phyloP scores from a whole-genome alignment of 37 sponge, comb jelly and placozoan species.

The Spongilla lacustris region DNA sequence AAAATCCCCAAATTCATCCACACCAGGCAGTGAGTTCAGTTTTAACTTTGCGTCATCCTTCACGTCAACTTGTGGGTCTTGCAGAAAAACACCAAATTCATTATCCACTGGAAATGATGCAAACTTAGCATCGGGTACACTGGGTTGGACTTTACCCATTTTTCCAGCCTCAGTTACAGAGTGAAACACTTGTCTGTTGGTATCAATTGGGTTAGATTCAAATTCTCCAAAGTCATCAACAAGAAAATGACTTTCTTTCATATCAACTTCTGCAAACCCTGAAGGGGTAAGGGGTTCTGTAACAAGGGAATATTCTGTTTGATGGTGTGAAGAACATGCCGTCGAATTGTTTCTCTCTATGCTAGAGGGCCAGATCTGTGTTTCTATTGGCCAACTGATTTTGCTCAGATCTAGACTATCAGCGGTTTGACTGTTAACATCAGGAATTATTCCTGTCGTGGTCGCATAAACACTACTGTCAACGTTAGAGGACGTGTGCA shows the following conservation, averaged over 20 bases:
- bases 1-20: conserved; percentile 36
- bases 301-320: not conserved
- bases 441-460: too few relatives aligned
- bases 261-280: not conserved
- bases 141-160: not conserved
- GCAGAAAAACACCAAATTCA: not conserved
- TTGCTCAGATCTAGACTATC: not conserved
- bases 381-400: not conserved
- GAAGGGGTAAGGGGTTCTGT: not conserved
- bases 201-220: not conserved
- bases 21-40: not conserved
- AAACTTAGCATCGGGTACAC: conserved; percentile 17
- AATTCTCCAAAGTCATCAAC: conserved; percentile 61
- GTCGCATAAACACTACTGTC: too few relatives aligned
- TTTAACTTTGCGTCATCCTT: not conserved
- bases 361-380: not conserved
- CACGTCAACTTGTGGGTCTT: not conserved
- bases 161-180: not conserved
- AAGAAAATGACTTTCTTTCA: not conserved
- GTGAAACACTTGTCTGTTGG: not conserved
- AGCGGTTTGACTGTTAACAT: not conserved
- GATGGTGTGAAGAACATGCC: not conserved
- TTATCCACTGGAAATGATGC: not conserved
- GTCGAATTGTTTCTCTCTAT: too few relatives aligned
- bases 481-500: not conserved